Conservation (phyloP, 2,888 invertebrate genomes). For the Dione vanillae region DNA sequence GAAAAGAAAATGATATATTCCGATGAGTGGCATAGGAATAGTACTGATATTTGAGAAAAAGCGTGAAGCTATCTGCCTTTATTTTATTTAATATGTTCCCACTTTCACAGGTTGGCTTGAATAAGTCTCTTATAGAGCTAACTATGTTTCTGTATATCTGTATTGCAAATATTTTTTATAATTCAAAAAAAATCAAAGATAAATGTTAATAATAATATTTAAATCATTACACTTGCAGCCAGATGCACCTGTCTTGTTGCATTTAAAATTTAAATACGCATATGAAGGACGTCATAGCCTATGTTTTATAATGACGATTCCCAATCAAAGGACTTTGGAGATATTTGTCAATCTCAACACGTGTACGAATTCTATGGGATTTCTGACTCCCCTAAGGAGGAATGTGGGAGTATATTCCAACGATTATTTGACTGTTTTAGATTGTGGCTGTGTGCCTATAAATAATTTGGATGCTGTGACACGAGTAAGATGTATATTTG, state of each 20-base stretch:
- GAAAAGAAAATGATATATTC: too few species aligned
- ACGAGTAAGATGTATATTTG: slow-evolving; percentile 58
- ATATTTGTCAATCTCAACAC: slow-evolving; percentile 65
- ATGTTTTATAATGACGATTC: slow-evolving; percentile 70
- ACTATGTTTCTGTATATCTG: too few species aligned
- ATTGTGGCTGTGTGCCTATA: slow-evolving; percentile 77
- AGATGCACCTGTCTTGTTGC: slow-evolving; percentile 60
- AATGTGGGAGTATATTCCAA: slow-evolving; percentile 47
- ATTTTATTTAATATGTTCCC: too few species aligned
- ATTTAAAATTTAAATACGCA: slow-evolving; percentile 64
- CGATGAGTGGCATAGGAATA: too few species aligned
- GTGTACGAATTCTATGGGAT: slow-evolving; percentile 60
- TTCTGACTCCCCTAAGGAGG: slow-evolving; percentile 67
- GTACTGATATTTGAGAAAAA: too few species aligned
- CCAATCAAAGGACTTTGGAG: slow-evolving; percentile 66
- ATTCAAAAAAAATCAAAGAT: too few species aligned
- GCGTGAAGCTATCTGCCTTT: too few species aligned
- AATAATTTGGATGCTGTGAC: slow-evolving; percentile 79
- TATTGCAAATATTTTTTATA: too few species aligned
- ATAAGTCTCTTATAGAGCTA: too few species aligned
- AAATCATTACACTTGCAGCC: slow-evolving; percentile 53
- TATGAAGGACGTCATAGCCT: slow-evolving; percentile 64
- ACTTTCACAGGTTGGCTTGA: too few species aligned
- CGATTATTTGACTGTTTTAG: slow-evolving; percentile 66
- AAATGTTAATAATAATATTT: not conserved